These are phyloP conservation scores for Athalia cordata DNA, from an alignment of 2,888 invertebrate genomes.

Conservation along the genomic window DNA sequence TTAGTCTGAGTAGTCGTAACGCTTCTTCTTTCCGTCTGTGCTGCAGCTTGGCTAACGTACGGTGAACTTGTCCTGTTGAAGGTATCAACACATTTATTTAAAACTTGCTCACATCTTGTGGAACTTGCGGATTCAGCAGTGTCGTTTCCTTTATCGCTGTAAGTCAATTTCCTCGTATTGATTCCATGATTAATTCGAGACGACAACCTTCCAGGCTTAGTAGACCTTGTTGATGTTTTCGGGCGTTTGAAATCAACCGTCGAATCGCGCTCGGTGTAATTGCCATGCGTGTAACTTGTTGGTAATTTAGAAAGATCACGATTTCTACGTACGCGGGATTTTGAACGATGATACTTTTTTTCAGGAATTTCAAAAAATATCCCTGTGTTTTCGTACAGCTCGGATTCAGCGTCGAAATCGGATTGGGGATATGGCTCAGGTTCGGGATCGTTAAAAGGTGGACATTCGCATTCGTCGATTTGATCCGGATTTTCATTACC, in stretches of 20 bases:
- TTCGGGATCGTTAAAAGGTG: not conserved
- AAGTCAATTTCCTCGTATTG: slow-evolving; percentile 14
- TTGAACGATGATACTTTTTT: slow-evolving; percentile 28
- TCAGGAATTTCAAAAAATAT: slow-evolving; percentile 1
- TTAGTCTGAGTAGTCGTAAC: not conserved
- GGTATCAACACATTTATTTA: no score
- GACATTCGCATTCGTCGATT: slow-evolving; percentile 34
- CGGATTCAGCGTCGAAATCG: not conserved
- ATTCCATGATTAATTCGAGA: slow-evolving; percentile 25
- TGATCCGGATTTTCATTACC: not conserved
- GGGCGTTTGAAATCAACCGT: not conserved
- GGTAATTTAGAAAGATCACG: slow-evolving; percentile 25
- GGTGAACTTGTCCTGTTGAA: no score
- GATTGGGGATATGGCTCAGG: not conserved
- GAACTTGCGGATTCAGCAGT: no score
- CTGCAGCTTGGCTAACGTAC: slow-evolving; percentile 7
- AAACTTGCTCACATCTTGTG: no score
- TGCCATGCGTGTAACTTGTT: not conserved
- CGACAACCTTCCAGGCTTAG: not conserved
- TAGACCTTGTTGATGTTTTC: not conserved
- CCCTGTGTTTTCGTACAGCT: not conserved
- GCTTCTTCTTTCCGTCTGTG: slow-evolving; percentile 26
- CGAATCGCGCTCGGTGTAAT: not conserved
- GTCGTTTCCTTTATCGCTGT: slow-evolving; percentile 26
- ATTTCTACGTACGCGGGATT: slow-evolving; percentile 20